Conservation (phyloP, 2,797 vertebrate species). For the Rhincodon typus region DNA sequence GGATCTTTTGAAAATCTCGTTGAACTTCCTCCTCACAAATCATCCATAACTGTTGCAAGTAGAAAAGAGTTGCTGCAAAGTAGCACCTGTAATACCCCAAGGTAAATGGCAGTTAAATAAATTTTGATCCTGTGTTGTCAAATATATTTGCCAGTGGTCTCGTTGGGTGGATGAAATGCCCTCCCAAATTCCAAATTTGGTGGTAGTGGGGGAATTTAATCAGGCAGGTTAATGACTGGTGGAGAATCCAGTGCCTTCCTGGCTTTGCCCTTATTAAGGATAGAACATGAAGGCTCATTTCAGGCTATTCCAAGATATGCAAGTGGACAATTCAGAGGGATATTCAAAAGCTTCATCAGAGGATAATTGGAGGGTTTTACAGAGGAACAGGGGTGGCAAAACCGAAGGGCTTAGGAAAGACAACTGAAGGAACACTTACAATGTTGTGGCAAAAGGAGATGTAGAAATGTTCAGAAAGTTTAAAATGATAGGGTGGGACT, state of each 20-base stretch:
- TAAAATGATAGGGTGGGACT: too few relatives aligned
- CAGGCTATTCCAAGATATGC: too few relatives aligned
- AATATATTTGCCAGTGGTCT: slow-evolving; percentile 33
- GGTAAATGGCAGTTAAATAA: slow-evolving; percentile 55
- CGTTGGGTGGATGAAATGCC: too few relatives aligned
- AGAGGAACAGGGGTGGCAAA: background rate
- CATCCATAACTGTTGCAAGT: slow-evolving; percentile 40
- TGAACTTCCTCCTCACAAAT: slow-evolving; percentile 45
- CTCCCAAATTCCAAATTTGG: too few relatives aligned
- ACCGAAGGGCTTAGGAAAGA: too few relatives aligned
- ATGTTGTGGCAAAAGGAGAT: background rate
- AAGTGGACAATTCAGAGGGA: too few relatives aligned
- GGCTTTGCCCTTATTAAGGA: background rate
- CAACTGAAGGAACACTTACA: background rate
- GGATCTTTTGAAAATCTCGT: slow-evolving; percentile 46
- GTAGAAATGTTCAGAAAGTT: background rate
- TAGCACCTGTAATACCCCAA: slow-evolving; percentile 59
- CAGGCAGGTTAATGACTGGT: background rate
- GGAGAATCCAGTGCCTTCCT: too few relatives aligned
- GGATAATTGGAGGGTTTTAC: too few relatives aligned
- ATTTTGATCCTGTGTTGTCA: slow-evolving; percentile 15
- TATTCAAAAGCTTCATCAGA: too few relatives aligned
- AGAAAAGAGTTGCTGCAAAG: slow-evolving; percentile 52
- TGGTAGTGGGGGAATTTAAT: background rate
- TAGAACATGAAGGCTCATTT: too few relatives aligned